These are phyloP conservation scores for Pomacea canaliculata DNA, from an alignment of 2,888 invertebrate genomes.

Conservation along the genomic window DNA sequence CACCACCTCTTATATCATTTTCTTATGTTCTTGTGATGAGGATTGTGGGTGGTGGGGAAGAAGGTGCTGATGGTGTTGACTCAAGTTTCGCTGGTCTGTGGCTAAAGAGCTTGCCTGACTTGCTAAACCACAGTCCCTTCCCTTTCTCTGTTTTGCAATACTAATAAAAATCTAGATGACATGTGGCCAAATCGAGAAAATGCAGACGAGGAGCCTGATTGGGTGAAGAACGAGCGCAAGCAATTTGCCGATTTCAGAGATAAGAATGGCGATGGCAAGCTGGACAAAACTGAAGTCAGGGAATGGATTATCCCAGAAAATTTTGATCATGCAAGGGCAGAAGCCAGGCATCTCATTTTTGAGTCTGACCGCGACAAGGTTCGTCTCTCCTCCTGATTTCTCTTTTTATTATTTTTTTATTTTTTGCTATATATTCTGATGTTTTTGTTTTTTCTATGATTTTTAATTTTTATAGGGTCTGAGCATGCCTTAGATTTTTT, in stretches of 20 bases:
- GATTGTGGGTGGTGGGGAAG: background rate
- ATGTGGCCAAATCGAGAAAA: slow-evolving; percentile 80
- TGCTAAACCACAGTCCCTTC: background rate
- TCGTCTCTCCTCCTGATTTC: slow-evolving; percentile 34
- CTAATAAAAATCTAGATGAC: slow-evolving; percentile 75
- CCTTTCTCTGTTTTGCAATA: background rate
- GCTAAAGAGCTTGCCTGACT: background rate
- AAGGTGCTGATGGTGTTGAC: background rate
- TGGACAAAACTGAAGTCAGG: slow-evolving; percentile 87
- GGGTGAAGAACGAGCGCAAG: slow-evolving; percentile 94
- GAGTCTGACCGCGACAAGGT: slow-evolving; percentile 90
- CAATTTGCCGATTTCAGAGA: slow-evolving; percentile 87
- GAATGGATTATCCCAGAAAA: slow-evolving; percentile 94
- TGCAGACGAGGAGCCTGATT: slow-evolving; percentile 84
- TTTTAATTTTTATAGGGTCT: too few species aligned
- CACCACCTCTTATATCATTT: too few species aligned
- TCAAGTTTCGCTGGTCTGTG: background rate
- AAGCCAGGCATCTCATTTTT: slow-evolving; percentile 93
- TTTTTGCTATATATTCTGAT: background rate
- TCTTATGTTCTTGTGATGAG: too few species aligned
- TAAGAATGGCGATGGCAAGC: slow-evolving; percentile 85
- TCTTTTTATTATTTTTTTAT: background rate
- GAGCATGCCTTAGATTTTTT: too few species aligned
- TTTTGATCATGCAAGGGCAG: slow-evolving; percentile 97
- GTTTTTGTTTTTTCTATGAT: too few species aligned